Evolutionary conservation across 1,140 invertebrate species (phyloP).

Genomic region (Euwallacea fornicatus): DNA sequence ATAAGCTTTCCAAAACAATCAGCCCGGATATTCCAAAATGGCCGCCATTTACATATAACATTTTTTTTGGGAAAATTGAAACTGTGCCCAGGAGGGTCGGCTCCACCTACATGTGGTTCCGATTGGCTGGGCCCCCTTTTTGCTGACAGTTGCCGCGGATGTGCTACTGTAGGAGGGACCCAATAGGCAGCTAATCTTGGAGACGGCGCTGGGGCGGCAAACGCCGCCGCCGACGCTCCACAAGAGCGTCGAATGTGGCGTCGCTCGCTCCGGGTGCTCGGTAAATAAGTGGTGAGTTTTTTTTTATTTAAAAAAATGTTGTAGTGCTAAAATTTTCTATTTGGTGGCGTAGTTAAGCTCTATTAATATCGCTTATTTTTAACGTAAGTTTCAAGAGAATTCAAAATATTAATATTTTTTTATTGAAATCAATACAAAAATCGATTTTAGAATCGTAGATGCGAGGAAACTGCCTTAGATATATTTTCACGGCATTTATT

Average conservation of each 20-base stretch:
- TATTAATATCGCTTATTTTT: neutral
- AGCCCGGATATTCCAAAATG: constrained; percentile 50
- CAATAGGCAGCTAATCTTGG: constrained; percentile 45
- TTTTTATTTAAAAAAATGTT: constrained; percentile 1
- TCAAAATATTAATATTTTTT: neutral
- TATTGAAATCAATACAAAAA: neutral
- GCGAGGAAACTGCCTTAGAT: neutral
- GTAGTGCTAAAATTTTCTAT: neutral
- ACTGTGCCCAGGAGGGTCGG: constrained; percentile 41
- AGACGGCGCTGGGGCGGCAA: constrained; percentile 46
- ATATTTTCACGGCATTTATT: neutral
- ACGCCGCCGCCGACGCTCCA: constrained; percentile 29
- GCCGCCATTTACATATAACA: constrained; percentile 42
- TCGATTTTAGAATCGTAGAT: too few species aligned
- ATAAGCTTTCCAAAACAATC: constrained; percentile 52
- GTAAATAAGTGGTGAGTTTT: constrained; percentile 28
- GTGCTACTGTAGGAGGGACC: constrained; percentile 48
- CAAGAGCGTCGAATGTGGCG: constrained; percentile 32
- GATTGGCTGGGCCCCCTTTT: constrained; percentile 42
- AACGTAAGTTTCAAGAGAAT: neutral
- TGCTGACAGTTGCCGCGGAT: constrained; percentile 44
- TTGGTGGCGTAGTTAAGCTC: neutral
- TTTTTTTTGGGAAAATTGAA: constrained; percentile 44
- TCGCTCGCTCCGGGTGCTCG: constrained; percentile 27
- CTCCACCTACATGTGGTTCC: constrained; percentile 39